These are phyloP conservation scores for Synanthedon vespiformis DNA, from an alignment of 2,888 invertebrate species.

Conservation along the genomic window DNA sequence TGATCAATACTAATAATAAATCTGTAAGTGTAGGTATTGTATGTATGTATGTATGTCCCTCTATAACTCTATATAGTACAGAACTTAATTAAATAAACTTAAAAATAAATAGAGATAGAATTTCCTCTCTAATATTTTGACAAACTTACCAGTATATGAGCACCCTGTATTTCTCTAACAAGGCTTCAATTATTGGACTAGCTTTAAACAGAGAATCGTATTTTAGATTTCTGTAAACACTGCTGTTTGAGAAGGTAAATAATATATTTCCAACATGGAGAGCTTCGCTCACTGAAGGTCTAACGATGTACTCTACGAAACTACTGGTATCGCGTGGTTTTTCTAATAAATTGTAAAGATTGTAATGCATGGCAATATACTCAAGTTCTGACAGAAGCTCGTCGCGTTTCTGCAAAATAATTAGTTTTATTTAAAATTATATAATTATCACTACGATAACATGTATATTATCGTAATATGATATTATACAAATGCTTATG, in stretches of 20 bases:
- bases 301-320: constrained; percentile 70
- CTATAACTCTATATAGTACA: too few relatives aligned
- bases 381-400: constrained; percentile 26
- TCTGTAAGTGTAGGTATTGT: too few relatives aligned
- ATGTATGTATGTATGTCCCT: too few relatives aligned
- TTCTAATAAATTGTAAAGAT: constrained; percentile 36
- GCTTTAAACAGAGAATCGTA: constrained; percentile 77
- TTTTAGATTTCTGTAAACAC: constrained; percentile 39
- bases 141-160: constrained; percentile 72
- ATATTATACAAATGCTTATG: too few relatives aligned
- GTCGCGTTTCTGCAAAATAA: constrained; percentile 29
- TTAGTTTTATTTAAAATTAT: too few relatives aligned
- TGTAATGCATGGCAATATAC: constrained; percentile 27
- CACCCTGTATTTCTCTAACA: constrained; percentile 73
- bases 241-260: constrained; percentile 27
- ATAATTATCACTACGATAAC: too few relatives aligned
- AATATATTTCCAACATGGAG: constrained; percentile 80
- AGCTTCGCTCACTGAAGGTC: constrained; percentile 64
- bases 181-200: constrained; percentile 66
- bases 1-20: too few relatives aligned
- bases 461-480: too few relatives aligned
- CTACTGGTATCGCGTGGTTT: constrained; percentile 44
- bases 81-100: too few relatives aligned
- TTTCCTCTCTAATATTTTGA: too few relatives aligned
- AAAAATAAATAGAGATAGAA: too few relatives aligned